Evolutionary conservation across 2,888 invertebrate species (phyloP).

Genomic region (Amiota communis): DNA sequence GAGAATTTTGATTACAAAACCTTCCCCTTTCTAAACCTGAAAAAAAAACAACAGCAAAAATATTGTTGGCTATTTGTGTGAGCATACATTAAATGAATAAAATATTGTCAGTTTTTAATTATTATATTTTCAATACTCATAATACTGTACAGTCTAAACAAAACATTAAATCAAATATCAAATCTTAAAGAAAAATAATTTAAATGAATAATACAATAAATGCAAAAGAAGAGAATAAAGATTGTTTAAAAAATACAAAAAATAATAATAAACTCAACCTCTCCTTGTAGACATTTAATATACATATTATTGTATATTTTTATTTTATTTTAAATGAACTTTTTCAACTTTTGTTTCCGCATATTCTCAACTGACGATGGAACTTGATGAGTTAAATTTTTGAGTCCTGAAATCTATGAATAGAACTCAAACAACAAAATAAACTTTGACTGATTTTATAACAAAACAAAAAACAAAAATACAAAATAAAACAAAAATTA

Average conservation of each 20-base stretch:
- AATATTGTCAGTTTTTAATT: background rate
- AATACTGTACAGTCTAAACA: background rate
- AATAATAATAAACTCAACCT: slow-evolving; percentile 10
- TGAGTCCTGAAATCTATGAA: background rate
- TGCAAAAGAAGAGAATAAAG: slow-evolving; percentile 68
- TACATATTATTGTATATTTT: background rate
- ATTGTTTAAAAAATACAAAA: slow-evolving; percentile 64
- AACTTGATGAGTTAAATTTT: no score
- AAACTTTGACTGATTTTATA: slow-evolving; percentile 70
- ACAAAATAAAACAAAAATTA: background rate
- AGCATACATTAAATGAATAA: no score
- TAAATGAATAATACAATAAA: slow-evolving; percentile 35
- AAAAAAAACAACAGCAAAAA: no score
- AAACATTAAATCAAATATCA: slow-evolving; percentile 27
- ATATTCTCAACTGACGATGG: no score
- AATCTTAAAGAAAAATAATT: slow-evolving; percentile 21
- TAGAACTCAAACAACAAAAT: slow-evolving; percentile 31
- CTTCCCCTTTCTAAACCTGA: no score
- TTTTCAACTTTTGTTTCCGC: no score
- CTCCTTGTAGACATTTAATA: slow-evolving; percentile 9
- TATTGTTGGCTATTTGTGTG: no score
- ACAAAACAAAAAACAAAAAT: slow-evolving; percentile 44
- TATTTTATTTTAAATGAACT: no score
- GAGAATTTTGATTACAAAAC: no score
- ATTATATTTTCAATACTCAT: no score